Evolutionary conservation across 2,888 invertebrate genomes (phyloP), one percentile per base, ranked within the genome.

Genomic region (Hirudinaria manillensis): DNA sequence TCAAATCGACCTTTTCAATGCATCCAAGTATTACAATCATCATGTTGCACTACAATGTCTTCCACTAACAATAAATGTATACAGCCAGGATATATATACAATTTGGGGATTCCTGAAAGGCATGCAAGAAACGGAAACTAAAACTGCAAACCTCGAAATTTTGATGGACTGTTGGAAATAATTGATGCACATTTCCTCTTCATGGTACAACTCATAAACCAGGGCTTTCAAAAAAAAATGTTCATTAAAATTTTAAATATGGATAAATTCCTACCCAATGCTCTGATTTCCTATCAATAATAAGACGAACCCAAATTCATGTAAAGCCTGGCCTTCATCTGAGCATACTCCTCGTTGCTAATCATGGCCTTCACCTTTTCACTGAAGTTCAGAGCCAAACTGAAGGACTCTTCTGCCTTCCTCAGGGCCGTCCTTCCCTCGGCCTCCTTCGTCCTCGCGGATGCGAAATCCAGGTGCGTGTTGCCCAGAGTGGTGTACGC

Each of bases 361-460:
- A 70, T 36, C 27, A 53, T 6, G 2, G 29, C 32, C 32, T 61
- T 56, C 36, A 72, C 16, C 32, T 34, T n/a, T 21, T 61, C 72
- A 61, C 61, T 36, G 36, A 72, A 27, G 21, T 61, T 53, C 38
- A 72, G 34, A 1, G 72, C 72, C 34, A 61, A 27, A 21, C 34
- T 72, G 72, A 72, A 72, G 16, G 61, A 27, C 24, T 72, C 72
- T 27, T 72, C 72, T 2, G 72, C 72, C 51, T 72, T 72, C 16
- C 21, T 61, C 32, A 72, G 34, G 56, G 72, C 56, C 16, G 32
- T 27, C 16, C 36, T 36, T 13, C 27, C 34, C 38, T 56, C 36
- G 24, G 4, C 21, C 4, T 65, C 38, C 45, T 32, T 56, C 24
- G 24, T 36, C 7, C 16, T 36, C 13, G n/a, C 36, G 10, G 24